Evolutionary conservation across 1,140 invertebrate genomes (phyloP), one percentile per base, ranked within the genome.

Genomic region (Chrysomallon squamiferum): DNA sequence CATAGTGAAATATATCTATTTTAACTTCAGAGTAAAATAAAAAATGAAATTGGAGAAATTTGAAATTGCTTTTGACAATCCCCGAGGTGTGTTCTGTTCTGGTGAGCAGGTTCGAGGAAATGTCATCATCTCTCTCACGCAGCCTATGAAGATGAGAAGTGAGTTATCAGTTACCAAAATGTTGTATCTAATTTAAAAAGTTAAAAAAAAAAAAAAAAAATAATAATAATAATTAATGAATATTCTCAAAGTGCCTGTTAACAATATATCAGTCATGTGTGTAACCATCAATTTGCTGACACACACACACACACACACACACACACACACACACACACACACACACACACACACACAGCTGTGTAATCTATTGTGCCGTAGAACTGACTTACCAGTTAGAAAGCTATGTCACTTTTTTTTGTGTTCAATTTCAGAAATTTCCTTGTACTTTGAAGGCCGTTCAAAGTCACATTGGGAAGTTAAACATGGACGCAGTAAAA

Each of bases 61-160:
- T 70, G 59, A 74, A 47, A 74, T 78, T 29, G 59, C 63, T 18
- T 74, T 76, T 63, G 70, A 76, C 50, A 78, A 73, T 47, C 60
- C 66, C 1, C 66, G 72, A 13, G 76, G 70, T 22, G 76, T 76
- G 9, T 76, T 73, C 61, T 15, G 25, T 27, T 62, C 72, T 4
- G 76, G 76, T 30, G 47, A 69, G 9, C 41, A 59, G 33, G 72
- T 78, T 27, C 69, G 59, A 25, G 76, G 76, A n/a, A 38, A 66
- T 29, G 68, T 78, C 20, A 25, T 72, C 30, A 25, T 78, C 27
- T 54, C 65, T 45, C 61, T 78, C 29, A 58, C 59, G 15, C 72
- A 76, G 54, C 72, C 76, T 6, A 76, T 78, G 74, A 78, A 78
- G 62, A 74, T 78, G 66, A 73, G 68, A 73, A 65, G 76, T 78